phyloP scores from a whole-genome alignment of 37 sponge, comb jelly and placozoan genomes.

The Mnemiopsis leidyi region DNA sequence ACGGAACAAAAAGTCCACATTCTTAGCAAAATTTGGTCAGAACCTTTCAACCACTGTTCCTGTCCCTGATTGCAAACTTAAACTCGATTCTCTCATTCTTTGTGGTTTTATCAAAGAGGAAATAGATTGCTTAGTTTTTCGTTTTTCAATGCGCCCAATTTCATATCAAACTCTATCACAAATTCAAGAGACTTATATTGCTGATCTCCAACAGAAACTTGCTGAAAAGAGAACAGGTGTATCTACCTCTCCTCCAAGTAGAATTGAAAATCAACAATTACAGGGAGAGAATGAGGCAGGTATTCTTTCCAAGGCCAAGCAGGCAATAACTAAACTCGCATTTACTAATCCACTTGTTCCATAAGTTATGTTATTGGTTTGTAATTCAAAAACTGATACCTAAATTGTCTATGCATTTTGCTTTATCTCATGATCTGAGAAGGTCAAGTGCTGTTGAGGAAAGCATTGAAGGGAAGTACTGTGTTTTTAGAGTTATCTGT shows the following conservation, averaged over 20 bases:
- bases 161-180: neutral
- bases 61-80: neutral
- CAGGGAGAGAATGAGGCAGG: neutral
- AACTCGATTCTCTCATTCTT: neutral
- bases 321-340: neutral
- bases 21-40: neutral
- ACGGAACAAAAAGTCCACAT: neutral
- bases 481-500: too few relatives aligned
- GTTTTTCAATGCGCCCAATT: neutral
- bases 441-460: too few relatives aligned
- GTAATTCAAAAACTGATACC: too few relatives aligned
- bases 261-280: neutral
- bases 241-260: neutral
- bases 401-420: too few relatives aligned
- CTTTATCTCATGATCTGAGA: too few relatives aligned
- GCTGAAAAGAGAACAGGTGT: neutral
- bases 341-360: neutral
- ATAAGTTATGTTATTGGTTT: neutral
- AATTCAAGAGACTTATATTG: neutral
- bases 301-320: neutral
- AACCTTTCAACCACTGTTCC: neutral
- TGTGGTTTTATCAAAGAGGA: neutral
- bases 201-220: neutral
- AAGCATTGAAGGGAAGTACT: too few relatives aligned
- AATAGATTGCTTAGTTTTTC: neutral